Evolutionary conservation across 2,888 invertebrate species (phyloP), one percentile per base, ranked within the genome.

Genomic region (Steromphala cineraria): DNA sequence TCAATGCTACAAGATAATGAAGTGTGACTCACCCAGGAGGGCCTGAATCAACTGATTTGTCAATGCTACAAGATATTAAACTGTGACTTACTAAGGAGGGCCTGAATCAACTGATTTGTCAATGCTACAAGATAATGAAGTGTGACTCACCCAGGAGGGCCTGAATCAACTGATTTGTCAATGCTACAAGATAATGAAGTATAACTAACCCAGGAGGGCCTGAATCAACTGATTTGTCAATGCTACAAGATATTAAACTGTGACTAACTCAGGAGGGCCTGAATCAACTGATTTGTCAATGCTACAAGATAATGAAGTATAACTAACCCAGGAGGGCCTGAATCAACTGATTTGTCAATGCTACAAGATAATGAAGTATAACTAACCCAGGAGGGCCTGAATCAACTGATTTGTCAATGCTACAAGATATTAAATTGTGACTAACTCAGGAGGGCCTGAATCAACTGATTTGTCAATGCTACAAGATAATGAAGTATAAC

Each of bases 381-480:
- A 95, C 96, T 95, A 94, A 98, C 98, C 96, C 97, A 98, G 97
- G 53, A 98, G 94, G 94, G 97, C 97, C 53, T 97, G 96, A 55
- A 67, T 5, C 77, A 79, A n/a, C 46, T 75, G 75, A 40, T 36
- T 53, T 67, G 82, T 71, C 71, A 67, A 56, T 46, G 71, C 46
- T 15, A 36, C 15, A n/a, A 21, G 15, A 0, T 19, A 13, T 24
- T 56, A 13, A 28, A 36, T 4, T 36, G 56, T 24, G 36, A 95
- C 96, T 95, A 94, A 98, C 98, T 96, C 97, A 98, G 97, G 55
- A 98, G 94, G 94, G 97, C 97, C 53, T 97, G 96, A 17, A 98
- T 97, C 77, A n/a, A n/a, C n/a, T n/a, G n/a, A n/a, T n/a, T n/a
- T n/a, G n/a, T n/a, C n/a, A n/a, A n/a, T n/a, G 7, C 36, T 36